A percentile compares a stretch with the other conserved stretches of the same genome.
Conservation (phyloP, 2,888 invertebrate genomes). For the Heliconius hortense region DNA sequence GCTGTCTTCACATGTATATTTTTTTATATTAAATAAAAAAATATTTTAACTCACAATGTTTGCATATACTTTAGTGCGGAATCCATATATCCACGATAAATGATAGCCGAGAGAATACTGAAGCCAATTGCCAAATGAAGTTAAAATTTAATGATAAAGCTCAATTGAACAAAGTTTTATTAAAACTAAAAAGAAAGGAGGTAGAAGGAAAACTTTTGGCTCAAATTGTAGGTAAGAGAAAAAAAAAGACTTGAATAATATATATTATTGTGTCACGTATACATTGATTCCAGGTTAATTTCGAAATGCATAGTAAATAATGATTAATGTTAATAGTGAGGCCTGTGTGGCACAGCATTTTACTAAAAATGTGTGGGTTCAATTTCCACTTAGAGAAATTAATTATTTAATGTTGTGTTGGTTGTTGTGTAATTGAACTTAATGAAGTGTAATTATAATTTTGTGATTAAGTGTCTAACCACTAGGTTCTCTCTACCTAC, state of each 20-base stretch:
- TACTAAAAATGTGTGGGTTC: background rate
- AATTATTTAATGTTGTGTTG: background rate
- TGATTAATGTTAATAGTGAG: background rate
- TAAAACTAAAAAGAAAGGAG: constrained; percentile 39
- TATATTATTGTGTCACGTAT: background rate
- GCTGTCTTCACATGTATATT: no score
- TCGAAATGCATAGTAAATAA: background rate
- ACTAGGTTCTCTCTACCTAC: background rate
- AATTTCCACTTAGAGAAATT: background rate
- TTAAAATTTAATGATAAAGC: constrained; percentile 38
- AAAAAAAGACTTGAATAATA: background rate
- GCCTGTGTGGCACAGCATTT: background rate
- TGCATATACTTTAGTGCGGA: constrained; percentile 39
- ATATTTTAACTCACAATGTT: background rate
- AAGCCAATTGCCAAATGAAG: constrained; percentile 39
- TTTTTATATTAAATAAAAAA: no score
- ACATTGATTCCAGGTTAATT: constrained; percentile 8
- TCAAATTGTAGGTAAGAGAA: constrained; percentile 37
- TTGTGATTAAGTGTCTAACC: background rate
- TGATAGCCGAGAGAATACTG: constrained; percentile 35
- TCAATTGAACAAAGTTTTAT: constrained; percentile 31
- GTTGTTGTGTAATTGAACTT: background rate
- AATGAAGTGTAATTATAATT: background rate
- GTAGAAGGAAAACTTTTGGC: constrained; percentile 40
- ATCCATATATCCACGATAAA: constrained; percentile 39